These are phyloP conservation scores for Leptodactylus fallax DNA, from an alignment of 2,797 vertebrate species.

Conservation along the genomic window DNA sequence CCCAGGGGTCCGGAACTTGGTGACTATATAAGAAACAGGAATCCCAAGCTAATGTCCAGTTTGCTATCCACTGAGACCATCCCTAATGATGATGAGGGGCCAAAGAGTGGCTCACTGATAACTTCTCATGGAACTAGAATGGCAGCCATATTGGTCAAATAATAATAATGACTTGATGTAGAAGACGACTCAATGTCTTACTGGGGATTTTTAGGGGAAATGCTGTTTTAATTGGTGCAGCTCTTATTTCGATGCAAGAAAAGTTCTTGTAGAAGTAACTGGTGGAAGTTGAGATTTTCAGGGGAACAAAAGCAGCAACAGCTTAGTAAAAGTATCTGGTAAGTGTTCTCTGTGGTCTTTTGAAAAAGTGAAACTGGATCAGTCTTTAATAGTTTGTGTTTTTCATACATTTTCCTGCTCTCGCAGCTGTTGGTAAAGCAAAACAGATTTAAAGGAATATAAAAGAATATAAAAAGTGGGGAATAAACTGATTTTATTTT, in stretches of 20 bases:
- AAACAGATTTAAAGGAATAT: conserved; percentile 59
- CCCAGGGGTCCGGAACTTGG: too few species aligned
- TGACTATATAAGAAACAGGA: too few species aligned
- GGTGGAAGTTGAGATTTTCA: conserved; percentile 2
- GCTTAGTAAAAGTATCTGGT: conserved; percentile 53
- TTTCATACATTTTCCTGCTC: conserved; percentile 58
- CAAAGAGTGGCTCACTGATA: neutral
- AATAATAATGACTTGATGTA: neutral
- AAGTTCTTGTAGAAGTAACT: neutral
- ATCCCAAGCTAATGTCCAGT: too few species aligned
- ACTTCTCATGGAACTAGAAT: neutral
- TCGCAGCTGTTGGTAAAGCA: conserved; percentile 60
- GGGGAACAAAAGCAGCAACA: conserved; percentile 13
- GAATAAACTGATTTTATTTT: conserved; percentile 53
- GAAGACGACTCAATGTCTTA: neutral
- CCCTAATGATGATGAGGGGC: too few species aligned
- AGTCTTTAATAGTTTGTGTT: conserved; percentile 53
- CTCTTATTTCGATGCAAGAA: neutral
- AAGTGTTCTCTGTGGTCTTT: conserved; percentile 57
- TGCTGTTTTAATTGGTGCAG: neutral
- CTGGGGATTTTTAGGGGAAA: neutral
- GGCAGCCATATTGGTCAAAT: too few species aligned
- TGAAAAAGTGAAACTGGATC: conserved; percentile 57
- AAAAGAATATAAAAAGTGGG: conserved; percentile 50
- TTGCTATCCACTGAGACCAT: too few species aligned